Evolutionary conservation across 2,113 vertebrate genomes (phyloP).

Genomic region (Rhea pennata): DNA sequence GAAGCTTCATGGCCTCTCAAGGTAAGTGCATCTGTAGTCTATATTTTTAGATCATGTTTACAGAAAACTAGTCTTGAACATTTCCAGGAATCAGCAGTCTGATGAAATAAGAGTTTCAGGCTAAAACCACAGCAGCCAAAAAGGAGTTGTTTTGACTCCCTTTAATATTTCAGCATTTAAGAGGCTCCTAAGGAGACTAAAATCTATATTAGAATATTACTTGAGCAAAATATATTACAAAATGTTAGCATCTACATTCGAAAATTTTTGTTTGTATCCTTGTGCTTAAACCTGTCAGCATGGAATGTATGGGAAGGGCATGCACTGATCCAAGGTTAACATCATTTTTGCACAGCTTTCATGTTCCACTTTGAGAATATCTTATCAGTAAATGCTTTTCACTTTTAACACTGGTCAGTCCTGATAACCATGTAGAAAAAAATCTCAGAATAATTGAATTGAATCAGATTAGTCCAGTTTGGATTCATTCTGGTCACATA

Average conservation of each 20-base stretch:
- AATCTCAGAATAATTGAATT: not conserved
- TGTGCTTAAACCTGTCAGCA: not conserved
- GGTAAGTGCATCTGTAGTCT: constrained; percentile 75
- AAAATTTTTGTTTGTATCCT: not conserved
- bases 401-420: not conserved
- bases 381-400: not conserved
- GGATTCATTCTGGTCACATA: not conserved
- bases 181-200: constrained; percentile 33
- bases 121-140: constrained; percentile 35
- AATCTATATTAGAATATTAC: constrained; percentile 37
- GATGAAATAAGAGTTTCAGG: constrained; percentile 48
- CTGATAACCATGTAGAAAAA: not conserved
- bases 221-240: not conserved
- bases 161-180: constrained; percentile 41
- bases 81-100: constrained; percentile 45
- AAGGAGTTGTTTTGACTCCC: constrained; percentile 1
- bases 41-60: constrained; percentile 53
- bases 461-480: not conserved
- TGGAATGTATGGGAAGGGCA: not conserved
- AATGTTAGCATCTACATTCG: not conserved
- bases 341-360: not conserved
- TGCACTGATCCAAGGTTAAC: not conserved
- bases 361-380: not conserved
- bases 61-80: not conserved
- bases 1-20: constrained; percentile 81